phyloP scores from a whole-genome alignment of 2,113 vertebrate genomes.

The Atrichornis clamosus region DNA sequence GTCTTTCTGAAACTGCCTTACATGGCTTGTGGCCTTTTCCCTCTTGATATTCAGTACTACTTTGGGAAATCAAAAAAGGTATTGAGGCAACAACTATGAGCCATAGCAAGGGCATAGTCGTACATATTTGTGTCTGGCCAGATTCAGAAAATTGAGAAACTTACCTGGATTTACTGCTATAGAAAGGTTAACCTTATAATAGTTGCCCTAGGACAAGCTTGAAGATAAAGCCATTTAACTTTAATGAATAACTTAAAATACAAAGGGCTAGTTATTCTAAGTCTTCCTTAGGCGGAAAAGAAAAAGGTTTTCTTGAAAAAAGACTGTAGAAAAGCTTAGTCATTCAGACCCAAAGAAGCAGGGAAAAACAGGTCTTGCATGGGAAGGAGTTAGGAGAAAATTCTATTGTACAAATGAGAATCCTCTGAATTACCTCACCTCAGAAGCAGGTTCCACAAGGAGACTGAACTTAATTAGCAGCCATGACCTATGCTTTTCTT shows the following conservation, averaged over 20 bases:
- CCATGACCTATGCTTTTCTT: background rate
- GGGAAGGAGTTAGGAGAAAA: conserved; percentile 6
- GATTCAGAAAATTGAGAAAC: background rate
- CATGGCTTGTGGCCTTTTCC: background rate
- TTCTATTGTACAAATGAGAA: background rate
- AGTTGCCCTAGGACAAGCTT: conserved; percentile 39
- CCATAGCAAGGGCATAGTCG: background rate
- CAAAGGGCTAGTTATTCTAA: conserved; percentile 11
- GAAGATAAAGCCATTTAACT: conserved; percentile 42
- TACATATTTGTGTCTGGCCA: background rate
- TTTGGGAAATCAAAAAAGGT: background rate
- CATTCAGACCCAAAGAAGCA: conserved; percentile 1
- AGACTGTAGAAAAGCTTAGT: conserved; percentile 27
- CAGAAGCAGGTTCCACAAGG: background rate
- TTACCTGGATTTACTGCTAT: background rate
- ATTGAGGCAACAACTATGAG: background rate
- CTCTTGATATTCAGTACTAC: background rate
- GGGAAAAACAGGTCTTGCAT: background rate
- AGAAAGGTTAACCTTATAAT: conserved; percentile 35
- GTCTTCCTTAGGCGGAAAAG: background rate
- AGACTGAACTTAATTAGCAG: background rate
- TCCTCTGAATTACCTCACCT: background rate
- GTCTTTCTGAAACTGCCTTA: background rate
- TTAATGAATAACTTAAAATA: conserved; percentile 59
- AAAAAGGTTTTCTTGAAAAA: background rate